Base-by-base conservation (phyloP, 2,113 vertebrate genomes). In the Carollia perspicillata region DNA sequence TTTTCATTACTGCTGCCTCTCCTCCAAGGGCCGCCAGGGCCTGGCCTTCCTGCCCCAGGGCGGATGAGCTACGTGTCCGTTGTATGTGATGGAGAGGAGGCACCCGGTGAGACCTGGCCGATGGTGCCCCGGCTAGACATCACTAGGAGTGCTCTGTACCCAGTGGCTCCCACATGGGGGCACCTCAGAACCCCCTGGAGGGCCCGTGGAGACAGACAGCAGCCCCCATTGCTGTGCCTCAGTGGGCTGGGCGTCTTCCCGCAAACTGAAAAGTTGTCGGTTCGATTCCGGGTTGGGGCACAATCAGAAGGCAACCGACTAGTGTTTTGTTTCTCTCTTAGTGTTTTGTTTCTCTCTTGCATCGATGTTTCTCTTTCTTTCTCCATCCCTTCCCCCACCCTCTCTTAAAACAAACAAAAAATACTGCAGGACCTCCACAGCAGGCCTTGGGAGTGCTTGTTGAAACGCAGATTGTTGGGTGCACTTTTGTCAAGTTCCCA, bases 41-140 rank as follows among this genome's bases (percentile, higher is more conserved):
- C 33, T n/a, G 8, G 44, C 40, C 58, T 65, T 80, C 53, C 83
- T 12, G 37, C 60, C 33, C 55, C 35, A 0, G 66, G 28, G 17
- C 6, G 20, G 23, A 44, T 0, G 35, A 74, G 49, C n/a, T 2
- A 2, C 0, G 14, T 7, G 5, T 8, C 42, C 0, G 0, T 1
- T 20, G 10, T 5, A 17, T 0, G 4, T 2, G 81, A 72, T 0
- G 20, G 7, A 37, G 42, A 53, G 49, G 12, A 33, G 49, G 37
- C 58, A 40, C 58, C 42, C 7, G 51, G 33, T 22, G 7, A 75
- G 68, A 14, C 51, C 26, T 18, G 33, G 77, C n/a, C 3, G 18
- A 33, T 1, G 5, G 4, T 6, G 8, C n/a, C 20, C 37, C 60
- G 40, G 49, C 10, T 1, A 0, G 23, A 37, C 12, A 33, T 11